Percentiles rank a stretch among this genome's conserved stretches.
Conservation (phyloP, 2,888 invertebrate species). For the Leucozona laternaria region DNA sequence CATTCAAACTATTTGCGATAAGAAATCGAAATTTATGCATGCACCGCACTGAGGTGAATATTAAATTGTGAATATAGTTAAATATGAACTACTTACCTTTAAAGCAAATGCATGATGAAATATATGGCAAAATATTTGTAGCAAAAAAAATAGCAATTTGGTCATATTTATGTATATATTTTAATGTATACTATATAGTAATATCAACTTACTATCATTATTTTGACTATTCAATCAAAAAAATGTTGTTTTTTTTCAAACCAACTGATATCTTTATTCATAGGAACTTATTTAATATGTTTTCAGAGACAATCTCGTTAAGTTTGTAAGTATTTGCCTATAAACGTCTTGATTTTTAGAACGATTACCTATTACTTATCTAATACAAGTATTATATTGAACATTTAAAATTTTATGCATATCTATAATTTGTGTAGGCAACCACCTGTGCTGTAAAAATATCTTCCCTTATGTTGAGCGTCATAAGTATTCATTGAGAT, state of each 20-base stretch:
- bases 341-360: not conserved
- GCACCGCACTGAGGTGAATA: constrained; percentile 31
- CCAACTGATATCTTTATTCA: no score
- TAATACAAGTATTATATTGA: no score
- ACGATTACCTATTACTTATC: not conserved
- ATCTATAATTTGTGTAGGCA: not conserved
- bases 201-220: no score
- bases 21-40: constrained; percentile 52
- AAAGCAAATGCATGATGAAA: constrained; percentile 21
- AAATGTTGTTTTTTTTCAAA: no score
- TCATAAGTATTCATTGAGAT: not conserved
- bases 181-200: no score
- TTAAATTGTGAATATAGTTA: constrained; percentile 12
- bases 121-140: not conserved
- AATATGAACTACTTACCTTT: not conserved
- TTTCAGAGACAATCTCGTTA: no score
- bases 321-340: no score
- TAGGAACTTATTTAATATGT: no score
- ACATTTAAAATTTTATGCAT: no score
- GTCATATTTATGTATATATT: not conserved
- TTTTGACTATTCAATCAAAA: no score
- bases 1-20: constrained; percentile 50
- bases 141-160: not conserved
- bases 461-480: not conserved
- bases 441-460: not conserved